A percentile compares a stretch with the other conserved stretches of the same genome.
phyloP scores from a whole-genome alignment of 1,140 invertebrate species.

The Drosophila bifasciata region DNA sequence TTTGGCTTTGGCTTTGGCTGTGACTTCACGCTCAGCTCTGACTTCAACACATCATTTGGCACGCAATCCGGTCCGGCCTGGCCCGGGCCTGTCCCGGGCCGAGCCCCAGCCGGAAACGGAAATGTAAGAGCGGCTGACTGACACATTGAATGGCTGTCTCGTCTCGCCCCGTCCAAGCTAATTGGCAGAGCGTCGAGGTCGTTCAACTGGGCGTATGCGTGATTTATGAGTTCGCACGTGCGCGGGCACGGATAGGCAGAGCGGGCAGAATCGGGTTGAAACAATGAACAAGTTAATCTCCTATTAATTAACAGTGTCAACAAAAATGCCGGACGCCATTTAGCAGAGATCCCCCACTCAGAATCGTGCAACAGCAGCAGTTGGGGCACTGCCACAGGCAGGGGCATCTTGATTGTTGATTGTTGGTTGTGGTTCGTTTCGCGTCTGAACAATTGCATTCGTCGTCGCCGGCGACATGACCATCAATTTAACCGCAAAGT shows the following conservation, averaged over 20 bases:
- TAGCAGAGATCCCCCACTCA: conserved; percentile 19
- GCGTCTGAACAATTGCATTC: conserved; percentile 72
- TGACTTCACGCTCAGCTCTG: conserved; percentile 8
- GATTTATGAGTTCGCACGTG: conserved; percentile 70
- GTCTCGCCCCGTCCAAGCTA: conserved; percentile 34
- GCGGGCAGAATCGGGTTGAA: conserved; percentile 18
- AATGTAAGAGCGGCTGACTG: conserved; percentile 50
- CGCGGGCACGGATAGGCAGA: background rate
- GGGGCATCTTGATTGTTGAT: conserved; percentile 17
- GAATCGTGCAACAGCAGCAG: conserved; percentile 9
- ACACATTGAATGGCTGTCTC: conserved; percentile 45
- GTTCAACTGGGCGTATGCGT: conserved; percentile 77
- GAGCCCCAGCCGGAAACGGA: conserved; percentile 52
- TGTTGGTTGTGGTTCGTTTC: conserved; percentile 65
- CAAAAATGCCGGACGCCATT: conserved; percentile 69
- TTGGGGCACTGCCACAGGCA: conserved; percentile 1
- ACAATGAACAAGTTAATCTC: conserved; percentile 66
- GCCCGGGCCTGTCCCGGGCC: too few relatives aligned
- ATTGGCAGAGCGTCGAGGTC: conserved; percentile 63
- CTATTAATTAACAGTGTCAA: conserved; percentile 79
- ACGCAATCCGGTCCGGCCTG: conserved; percentile 67
- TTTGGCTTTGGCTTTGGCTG: conserved; percentile 27
- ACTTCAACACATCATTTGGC: conserved; percentile 70
- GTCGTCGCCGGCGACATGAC: conserved; percentile 66
- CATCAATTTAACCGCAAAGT: conserved; percentile 73